These are phyloP conservation scores for Sparidentex hasta DNA, from an alignment of 2,797 vertebrate species.

Conservation along the genomic window DNA sequence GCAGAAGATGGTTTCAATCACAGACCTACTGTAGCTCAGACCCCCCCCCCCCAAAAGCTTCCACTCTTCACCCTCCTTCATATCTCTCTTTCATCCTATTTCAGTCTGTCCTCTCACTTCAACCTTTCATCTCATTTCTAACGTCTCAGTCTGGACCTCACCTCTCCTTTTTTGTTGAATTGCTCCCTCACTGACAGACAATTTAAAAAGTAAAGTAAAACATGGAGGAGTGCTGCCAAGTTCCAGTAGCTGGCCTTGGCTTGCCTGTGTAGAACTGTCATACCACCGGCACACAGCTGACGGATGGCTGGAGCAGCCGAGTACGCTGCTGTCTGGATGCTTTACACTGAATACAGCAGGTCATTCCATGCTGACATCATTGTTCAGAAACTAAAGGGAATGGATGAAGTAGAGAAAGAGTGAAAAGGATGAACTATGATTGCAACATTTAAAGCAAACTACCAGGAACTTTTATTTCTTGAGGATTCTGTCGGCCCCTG, in stretches of 20 bases:
- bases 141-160: constrained; percentile 7
- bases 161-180: constrained; percentile 33
- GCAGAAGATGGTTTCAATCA: constrained; percentile 83
- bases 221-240: constrained; percentile 9
- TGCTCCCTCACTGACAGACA: constrained; percentile 13
- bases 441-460: background rate
- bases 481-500: too few relatives aligned
- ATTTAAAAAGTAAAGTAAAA: background rate
- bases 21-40: constrained; percentile 48
- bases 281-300: constrained; percentile 9
- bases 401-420: background rate
- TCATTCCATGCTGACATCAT: constrained; percentile 17
- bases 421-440: background rate
- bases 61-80: constrained; percentile 18
- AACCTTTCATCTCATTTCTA: constrained; percentile 34
- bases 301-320: background rate
- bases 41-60: constrained; percentile 8
- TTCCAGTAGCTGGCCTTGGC: constrained; percentile 45
- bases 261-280: background rate
- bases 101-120: constrained; percentile 32
- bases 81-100: constrained; percentile 37
- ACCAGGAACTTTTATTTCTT: too few relatives aligned
- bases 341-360: constrained; percentile 4
- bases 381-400: background rate
- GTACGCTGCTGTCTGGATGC: constrained; percentile 5